Evolutionary conservation across 1,140 invertebrate genomes (phyloP).

Genomic region (Antheraea pernyi): DNA sequence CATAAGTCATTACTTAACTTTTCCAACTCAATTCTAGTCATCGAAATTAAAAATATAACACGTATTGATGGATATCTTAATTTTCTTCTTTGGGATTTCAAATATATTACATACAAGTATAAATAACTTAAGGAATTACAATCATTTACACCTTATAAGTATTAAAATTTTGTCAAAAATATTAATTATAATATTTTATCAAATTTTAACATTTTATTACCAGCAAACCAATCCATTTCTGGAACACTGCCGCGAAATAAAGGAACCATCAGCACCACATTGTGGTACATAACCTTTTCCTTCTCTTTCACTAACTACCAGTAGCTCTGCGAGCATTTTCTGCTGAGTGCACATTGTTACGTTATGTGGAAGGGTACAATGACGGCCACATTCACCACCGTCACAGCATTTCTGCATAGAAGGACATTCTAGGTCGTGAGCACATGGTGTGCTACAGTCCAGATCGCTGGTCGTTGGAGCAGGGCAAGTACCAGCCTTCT

Average conservation of each 20-base stretch:
- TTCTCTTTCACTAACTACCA: slow-evolving; percentile 87
- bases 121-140: no score
- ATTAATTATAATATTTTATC: neutral
- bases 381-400: slow-evolving; percentile 84
- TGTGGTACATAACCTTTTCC: slow-evolving; percentile 91
- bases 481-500: slow-evolving; percentile 89
- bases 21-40: no score
- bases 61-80: no score
- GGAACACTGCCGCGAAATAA: slow-evolving; percentile 87
- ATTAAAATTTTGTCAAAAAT: neutral
- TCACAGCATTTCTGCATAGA: slow-evolving; percentile 90
- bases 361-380: slow-evolving; percentile 84
- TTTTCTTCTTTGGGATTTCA: no score
- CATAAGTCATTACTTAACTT: no score
- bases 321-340: slow-evolving; percentile 86
- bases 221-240: slow-evolving; percentile 91
- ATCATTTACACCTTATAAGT: no score
- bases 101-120: no score
- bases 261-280: slow-evolving; percentile 85
- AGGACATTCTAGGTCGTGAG: slow-evolving; percentile 89
- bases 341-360: slow-evolving; percentile 88
- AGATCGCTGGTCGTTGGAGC: slow-evolving; percentile 44
- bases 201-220: slow-evolving; percentile 52
- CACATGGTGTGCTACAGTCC: slow-evolving; percentile 84
- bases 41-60: no score